Base-by-base conservation (phyloP, 1,140 invertebrate genomes). In the Phortica variegata region DNA sequence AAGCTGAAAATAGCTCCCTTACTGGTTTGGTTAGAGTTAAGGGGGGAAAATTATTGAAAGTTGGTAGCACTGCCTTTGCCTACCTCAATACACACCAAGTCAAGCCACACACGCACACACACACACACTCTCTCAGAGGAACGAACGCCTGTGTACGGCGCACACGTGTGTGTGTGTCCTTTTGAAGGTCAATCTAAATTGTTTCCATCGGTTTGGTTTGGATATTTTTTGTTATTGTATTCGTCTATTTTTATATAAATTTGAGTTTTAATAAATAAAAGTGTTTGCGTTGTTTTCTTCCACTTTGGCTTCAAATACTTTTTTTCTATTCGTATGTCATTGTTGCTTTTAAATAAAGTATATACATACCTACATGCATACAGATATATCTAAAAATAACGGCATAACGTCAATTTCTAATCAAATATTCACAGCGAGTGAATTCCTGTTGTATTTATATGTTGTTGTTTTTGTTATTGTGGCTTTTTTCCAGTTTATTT, bases 121-220 rank as follows among this genome's bases (percentile, higher is more conserved):
- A 29, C 47, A 6, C 23, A 42, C 16, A 19, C n/a, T n/a, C n/a
- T n/a, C n/a, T n/a, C n/a, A n/a, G n/a, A n/a, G n/a, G n/a, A n/a
- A n/a, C n/a, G n/a, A n/a, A n/a, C n/a, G n/a, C n/a, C n/a, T 2
- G 18, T 3, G 13, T 23, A 12, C 13, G n/a, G 19, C 10, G 36
- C 12, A 17, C 15, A 45, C 49, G 47, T 38, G 43, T 47, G 45
- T 51, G 51, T 46, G 59, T 70, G 66, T 70, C 66, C 66, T 70
- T 70, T 71, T 62, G 66, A 70, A 70, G 66, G 66, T 70, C 66
- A 70, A 53, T 48, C 52, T 57, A 43, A 52, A 38, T 61, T 43
- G 57, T 57, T 37, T 38, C n/a, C n/a, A n/a, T 26, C 5, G 23
- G 23, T 26, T 26, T 26, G 23, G 5, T 26, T 26, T 26, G 5